Base-by-base conservation (phyloP, 2,797 vertebrate genomes). In the Propithecus perrieri region DNA sequence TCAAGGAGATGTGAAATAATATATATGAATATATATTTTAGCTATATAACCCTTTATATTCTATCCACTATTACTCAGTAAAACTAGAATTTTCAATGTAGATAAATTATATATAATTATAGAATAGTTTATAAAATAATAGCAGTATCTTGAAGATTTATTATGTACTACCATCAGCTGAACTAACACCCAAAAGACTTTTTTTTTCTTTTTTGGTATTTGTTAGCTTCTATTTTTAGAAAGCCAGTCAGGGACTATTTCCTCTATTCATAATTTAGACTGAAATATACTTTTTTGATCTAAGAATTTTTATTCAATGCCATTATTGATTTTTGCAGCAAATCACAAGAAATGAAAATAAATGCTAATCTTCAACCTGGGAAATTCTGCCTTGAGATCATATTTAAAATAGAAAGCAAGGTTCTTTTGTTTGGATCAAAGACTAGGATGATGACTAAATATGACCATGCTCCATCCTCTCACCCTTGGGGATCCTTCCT, bases 251-350 rank as follows among this genome's bases (percentile, higher is more conserved):
- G 20, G 90, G n/a, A 80, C 53, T 90, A 55, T 35, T 90, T 89
- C 13, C 13, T 87, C 14, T 43, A 87, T 85, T 95, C 63, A 38
- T 80, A 75, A 41, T 72, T 83, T 55, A 85, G 7, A 46, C 5
- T 91, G 15, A 97, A 41, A 86, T 4, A 10, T 11, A 67, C 6
- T 4, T 48, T 96, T 96, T 96, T 96, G 55, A 84, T 93, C 9
- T 50, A 43, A 97, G 33, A 41, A 26, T 4, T 88, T 97, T 94
- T 94, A 88, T 8, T 93, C 2, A 2, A 7, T 59, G 48, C 22
- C 63, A 33, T 33, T 94, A 46, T 59, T 94, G 69, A 74, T 80
- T 98, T 97, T 97, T 95, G 2, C 0, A 9, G 35, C 46, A 67
- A 48, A n/a, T 46, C 5, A 57, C 59, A 90, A 75, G 92, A 85